Conservation (phyloP, 2,797 vertebrate genomes). For the Sebastes miniatus region DNA sequence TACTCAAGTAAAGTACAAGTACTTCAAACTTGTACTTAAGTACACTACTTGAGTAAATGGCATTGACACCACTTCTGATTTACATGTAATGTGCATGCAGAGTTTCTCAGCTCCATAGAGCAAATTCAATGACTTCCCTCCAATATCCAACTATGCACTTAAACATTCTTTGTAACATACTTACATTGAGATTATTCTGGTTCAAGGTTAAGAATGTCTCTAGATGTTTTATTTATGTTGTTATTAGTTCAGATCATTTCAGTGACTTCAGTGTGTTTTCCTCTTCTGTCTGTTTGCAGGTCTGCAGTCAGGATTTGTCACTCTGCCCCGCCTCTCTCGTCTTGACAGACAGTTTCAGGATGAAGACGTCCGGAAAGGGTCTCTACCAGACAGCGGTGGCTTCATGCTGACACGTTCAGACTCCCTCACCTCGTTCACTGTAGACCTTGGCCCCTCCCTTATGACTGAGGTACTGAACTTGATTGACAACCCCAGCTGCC, state of each 20-base stretch:
- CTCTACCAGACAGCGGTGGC: slow-evolving; percentile 49
- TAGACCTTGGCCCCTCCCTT: slow-evolving; percentile 95
- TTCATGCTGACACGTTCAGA: slow-evolving; percentile 82
- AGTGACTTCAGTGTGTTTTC: not conserved
- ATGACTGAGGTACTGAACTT: slow-evolving; percentile 91
- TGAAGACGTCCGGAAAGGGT: slow-evolving; percentile 54
- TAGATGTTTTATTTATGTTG: not conserved
- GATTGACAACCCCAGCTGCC: slow-evolving; percentile 84
- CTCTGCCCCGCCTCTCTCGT: slow-evolving; percentile 86
- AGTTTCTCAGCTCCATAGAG: too few species aligned
- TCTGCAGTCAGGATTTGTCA: slow-evolving; percentile 90
- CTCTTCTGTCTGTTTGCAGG: slow-evolving; percentile 74
- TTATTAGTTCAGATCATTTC: not conserved
- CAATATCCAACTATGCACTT: too few species aligned
- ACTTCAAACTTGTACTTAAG: too few species aligned
- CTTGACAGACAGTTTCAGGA: slow-evolving; percentile 80
- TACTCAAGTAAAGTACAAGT: too few species aligned
- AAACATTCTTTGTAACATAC: too few species aligned
- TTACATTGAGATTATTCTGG: too few species aligned
- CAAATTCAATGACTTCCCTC: too few species aligned
- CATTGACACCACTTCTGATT: too few species aligned
- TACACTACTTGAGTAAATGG: too few species aligned
- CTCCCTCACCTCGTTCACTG: slow-evolving; percentile 91
- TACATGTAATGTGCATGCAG: too few species aligned
- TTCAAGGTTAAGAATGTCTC: too few species aligned